phyloP scores from a whole-genome alignment of 2,113 vertebrate species.

The Petromus typicus region DNA sequence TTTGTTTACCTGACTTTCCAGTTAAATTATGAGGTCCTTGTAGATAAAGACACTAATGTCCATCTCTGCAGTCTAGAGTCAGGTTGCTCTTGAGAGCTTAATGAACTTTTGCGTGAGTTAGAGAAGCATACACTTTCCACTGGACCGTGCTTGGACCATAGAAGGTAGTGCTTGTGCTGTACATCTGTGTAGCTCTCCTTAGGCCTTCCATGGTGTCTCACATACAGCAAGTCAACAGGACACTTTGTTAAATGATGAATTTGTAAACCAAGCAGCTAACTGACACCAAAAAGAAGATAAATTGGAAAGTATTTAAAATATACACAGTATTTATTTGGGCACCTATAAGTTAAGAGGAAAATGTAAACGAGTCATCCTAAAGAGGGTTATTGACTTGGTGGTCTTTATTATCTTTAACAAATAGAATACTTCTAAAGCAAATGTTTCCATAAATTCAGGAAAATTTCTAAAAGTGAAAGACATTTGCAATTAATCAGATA shows the following conservation, averaged over 20 bases:
- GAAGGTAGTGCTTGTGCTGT: neutral
- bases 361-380: slow-evolving; percentile 44
- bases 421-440: neutral
- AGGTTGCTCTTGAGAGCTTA: neutral
- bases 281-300: neutral
- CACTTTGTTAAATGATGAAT: slow-evolving; percentile 1
- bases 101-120: neutral
- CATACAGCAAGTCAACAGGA: neutral
- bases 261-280: neutral
- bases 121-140: neutral
- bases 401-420: neutral
- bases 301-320: slow-evolving; percentile 35
- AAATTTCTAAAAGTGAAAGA: slow-evolving; percentile 60
- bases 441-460: neutral
- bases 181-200: neutral
- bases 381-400: neutral
- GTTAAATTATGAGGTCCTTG: slow-evolving; percentile 26
- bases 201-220: neutral
- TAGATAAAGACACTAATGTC: neutral
- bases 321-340: neutral
- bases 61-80: neutral
- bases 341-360: slow-evolving; percentile 63
- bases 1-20: neutral
- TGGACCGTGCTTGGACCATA: neutral
- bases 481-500: slow-evolving; percentile 74